Conservation (phyloP, 2,113 vertebrate species). For the Paramormyrops kingsleyae region DNA sequence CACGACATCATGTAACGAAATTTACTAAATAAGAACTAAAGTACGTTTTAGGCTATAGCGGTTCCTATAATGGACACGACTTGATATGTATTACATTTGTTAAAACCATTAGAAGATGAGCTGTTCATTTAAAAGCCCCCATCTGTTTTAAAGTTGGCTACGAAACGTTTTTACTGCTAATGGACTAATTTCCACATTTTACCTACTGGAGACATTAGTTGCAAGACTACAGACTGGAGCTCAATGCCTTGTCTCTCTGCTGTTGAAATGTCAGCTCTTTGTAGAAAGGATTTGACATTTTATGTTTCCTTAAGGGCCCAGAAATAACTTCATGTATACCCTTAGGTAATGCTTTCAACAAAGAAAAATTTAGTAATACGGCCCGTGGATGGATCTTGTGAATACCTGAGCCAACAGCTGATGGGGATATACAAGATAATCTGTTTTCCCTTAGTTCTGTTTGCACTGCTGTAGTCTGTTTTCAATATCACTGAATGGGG, state of each 20-base stretch:
- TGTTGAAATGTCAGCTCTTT: slow-evolving; percentile 3
- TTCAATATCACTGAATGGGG: slow-evolving; percentile 10
- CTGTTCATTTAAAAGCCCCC: background rate
- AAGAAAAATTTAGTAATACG: background rate
- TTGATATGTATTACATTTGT: background rate
- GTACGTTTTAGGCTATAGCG: background rate
- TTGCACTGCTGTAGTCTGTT: background rate
- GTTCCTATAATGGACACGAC: background rate
- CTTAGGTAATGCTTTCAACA: background rate
- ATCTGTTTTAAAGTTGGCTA: background rate
- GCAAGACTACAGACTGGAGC: background rate
- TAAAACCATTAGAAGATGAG: background rate
- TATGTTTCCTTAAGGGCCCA: background rate
- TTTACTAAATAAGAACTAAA: background rate
- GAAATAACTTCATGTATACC: background rate
- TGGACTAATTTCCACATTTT: background rate
- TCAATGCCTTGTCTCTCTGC: background rate
- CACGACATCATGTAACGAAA: background rate
- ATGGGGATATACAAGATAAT: background rate
- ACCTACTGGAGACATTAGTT: background rate
- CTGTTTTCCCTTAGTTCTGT: background rate
- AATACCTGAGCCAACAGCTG: background rate
- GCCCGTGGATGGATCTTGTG: background rate
- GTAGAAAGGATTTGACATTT: background rate
- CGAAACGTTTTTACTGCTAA: background rate